phyloP scores from a whole-genome alignment of 2,888 invertebrate genomes.

The Drosophila atripex region DNA sequence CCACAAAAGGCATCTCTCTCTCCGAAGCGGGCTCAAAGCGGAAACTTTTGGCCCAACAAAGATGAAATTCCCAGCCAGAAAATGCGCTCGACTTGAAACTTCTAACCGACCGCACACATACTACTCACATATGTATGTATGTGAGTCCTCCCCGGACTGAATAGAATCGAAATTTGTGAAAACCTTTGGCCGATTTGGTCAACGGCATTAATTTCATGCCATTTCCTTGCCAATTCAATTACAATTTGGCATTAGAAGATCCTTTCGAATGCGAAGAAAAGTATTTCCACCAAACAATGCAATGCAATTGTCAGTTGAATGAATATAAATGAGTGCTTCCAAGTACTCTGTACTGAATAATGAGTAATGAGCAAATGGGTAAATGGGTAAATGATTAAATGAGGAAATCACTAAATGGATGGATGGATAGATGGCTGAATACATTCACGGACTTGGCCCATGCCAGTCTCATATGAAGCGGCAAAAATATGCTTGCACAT shows the following conservation, averaged over 20 bases:
- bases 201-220: constrained; percentile 23
- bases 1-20: constrained; percentile 21
- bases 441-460: constrained; percentile 27
- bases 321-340: constrained; percentile 17
- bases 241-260: background rate
- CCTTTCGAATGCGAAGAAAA: no score
- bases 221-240: constrained; percentile 29
- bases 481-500: constrained; percentile 29
- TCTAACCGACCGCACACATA: background rate
- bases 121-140: no score
- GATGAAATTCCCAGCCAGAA: constrained; percentile 9
- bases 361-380: constrained; percentile 15
- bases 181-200: background rate
- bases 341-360: constrained; percentile 2
- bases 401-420: constrained; percentile 5
- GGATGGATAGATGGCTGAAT: constrained; percentile 22
- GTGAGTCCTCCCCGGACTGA: background rate
- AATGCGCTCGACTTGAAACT: constrained; percentile 2
- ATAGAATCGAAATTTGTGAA: background rate
- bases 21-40: constrained; percentile 14
- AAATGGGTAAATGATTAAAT: constrained; percentile 14
- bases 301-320: constrained; percentile 21
- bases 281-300: constrained; percentile 17
- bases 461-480: constrained; percentile 32
- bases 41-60: constrained; percentile 19